These are phyloP conservation scores for Myathropa florea DNA, from an alignment of 2,888 invertebrate species.

Conservation along the genomic window DNA sequence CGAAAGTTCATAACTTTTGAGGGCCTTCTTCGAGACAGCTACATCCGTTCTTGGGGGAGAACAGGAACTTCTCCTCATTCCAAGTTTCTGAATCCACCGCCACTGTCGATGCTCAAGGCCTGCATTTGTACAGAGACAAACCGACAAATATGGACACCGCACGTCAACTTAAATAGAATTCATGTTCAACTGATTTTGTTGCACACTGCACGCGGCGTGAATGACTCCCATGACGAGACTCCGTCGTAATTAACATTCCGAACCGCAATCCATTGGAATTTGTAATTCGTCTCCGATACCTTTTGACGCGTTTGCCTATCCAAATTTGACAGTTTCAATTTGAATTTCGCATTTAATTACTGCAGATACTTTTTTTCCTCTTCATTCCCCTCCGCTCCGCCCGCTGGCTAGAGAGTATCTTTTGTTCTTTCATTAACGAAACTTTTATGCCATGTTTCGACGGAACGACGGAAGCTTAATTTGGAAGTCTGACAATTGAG, in stretches of 20 bases:
- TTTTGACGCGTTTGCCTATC: slow-evolving; percentile 52
- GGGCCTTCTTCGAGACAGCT: not conserved
- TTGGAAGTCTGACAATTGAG: slow-evolving; percentile 65
- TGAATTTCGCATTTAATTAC: slow-evolving; percentile 63
- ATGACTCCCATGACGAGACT: not conserved
- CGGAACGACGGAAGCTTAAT: slow-evolving; percentile 28
- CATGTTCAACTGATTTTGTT: slow-evolving; percentile 63
- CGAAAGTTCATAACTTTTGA: not conserved
- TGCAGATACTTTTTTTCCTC: slow-evolving; percentile 31
- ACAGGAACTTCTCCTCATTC: not conserved
- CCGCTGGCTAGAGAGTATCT: too few relatives aligned
- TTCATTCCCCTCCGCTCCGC: not conserved
- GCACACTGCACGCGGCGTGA: slow-evolving; percentile 28
- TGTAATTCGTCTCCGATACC: slow-evolving; percentile 60
- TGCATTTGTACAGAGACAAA: not conserved
- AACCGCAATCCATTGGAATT: slow-evolving; percentile 53
- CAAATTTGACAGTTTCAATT: slow-evolving; percentile 64
- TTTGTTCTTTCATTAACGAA: slow-evolving; percentile 4
- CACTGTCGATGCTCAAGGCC: not conserved
- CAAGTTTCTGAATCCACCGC: not conserved
- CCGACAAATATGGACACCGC: not conserved
- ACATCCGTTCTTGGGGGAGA: not conserved
- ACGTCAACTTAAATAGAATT: slow-evolving; percentile 15
- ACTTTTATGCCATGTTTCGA: slow-evolving; percentile 27
- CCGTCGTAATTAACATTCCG: slow-evolving; percentile 59